Conservation (phyloP, 64 coral and sea anemone species). For the Porites australiensis region DNA sequence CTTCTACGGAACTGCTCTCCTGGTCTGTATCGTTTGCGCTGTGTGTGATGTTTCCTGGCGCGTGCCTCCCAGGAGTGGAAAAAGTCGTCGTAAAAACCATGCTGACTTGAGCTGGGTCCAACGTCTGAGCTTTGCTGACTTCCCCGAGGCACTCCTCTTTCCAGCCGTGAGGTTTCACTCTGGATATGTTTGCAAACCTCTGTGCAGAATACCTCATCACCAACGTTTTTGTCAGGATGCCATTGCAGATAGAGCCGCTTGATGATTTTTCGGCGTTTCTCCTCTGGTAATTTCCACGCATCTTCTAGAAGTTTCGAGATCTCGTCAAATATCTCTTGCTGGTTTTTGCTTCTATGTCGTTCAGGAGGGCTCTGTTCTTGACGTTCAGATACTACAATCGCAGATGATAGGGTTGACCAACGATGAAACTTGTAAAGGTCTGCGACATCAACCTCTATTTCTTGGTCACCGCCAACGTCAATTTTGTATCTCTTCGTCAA, state of each 20-base stretch:
- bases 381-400: not conserved
- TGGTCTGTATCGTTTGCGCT: not conserved
- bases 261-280: constrained; percentile 3
- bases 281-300: constrained; percentile 16
- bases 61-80: not conserved
- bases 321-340: constrained; percentile 18
- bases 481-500: constrained; percentile 65
- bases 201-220: constrained; percentile 61
- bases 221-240: constrained; percentile 58
- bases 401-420: not conserved
- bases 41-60: constrained; percentile 11
- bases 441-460: constrained; percentile 58
- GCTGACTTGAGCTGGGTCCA: not conserved
- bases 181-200: constrained; percentile 8
- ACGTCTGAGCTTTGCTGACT: not conserved
- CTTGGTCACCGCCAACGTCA: constrained; percentile 63
- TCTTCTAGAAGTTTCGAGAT: constrained; percentile 8
- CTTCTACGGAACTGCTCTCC: not conserved
- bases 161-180: not conserved
- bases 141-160: not conserved
- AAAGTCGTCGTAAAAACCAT: not conserved
- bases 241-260: constrained; percentile 46
- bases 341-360: no score
- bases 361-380: not conserved
- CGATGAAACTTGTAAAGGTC: constrained; percentile 85